Percentiles rank a stretch among this genome's conserved stretches.
Conservation (phyloP, 1,140 invertebrate genomes). For the Chrysoperla carnea region DNA sequence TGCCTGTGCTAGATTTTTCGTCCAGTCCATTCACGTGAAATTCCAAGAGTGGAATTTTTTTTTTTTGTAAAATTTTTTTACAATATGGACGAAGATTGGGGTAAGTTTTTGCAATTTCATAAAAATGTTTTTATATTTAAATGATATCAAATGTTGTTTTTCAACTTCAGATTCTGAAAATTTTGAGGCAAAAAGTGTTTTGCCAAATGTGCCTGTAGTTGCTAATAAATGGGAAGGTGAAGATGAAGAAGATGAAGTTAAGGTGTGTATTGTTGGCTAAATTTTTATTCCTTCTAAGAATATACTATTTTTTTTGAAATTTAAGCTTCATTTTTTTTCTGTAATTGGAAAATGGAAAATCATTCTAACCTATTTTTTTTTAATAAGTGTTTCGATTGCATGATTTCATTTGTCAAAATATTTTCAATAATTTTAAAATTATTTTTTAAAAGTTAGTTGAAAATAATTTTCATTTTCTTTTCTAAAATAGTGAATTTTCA, state of each 20-base stretch:
- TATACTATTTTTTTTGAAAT: slow-evolving; percentile 1
- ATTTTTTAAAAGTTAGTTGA: too few species aligned
- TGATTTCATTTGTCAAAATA: background rate
- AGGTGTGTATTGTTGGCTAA: slow-evolving; percentile 32
- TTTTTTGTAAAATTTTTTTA: too few species aligned
- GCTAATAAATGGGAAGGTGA: slow-evolving; percentile 77
- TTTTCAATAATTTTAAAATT: too few species aligned
- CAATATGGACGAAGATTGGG: slow-evolving; percentile 20
- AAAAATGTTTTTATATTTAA: background rate
- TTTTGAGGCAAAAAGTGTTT: slow-evolving; percentile 11
- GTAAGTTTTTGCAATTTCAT: slow-evolving; percentile 10
- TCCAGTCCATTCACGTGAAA: too few species aligned
- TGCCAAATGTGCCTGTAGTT: slow-evolving; percentile 7
- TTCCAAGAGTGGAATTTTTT: too few species aligned
- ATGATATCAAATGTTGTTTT: background rate
- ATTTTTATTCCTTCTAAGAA: too few species aligned
- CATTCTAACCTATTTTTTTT: background rate
- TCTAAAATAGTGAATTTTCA: too few species aligned
- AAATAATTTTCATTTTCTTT: too few species aligned
- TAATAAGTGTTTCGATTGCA: background rate
- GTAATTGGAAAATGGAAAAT: background rate
- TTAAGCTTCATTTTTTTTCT: background rate
- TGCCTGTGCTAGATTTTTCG: too few species aligned
- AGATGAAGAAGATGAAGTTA: slow-evolving; percentile 70
- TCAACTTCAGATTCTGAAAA: slow-evolving; percentile 21